phyloP scores from a whole-genome alignment of 2,888 invertebrate genomes.

The Xestia sexstrigata region DNA sequence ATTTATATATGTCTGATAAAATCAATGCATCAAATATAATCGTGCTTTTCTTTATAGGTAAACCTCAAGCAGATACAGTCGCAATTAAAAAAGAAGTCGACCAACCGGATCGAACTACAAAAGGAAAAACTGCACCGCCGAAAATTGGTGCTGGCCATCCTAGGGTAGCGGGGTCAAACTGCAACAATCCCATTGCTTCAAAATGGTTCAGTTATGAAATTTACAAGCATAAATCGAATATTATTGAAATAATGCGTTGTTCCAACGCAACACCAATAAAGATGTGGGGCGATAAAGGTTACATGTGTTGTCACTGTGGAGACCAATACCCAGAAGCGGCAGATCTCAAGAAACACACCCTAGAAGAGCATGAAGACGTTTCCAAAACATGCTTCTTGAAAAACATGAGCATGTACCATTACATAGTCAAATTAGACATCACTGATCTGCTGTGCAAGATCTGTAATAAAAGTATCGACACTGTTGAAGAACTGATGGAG shows the following conservation, averaged over 20 bases:
- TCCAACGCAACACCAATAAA: conserved; percentile 80
- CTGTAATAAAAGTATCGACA: conserved; percentile 63
- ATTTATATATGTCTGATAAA: neutral
- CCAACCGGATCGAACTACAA: neutral
- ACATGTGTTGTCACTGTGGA: conserved; percentile 75
- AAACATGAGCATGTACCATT: conserved; percentile 41
- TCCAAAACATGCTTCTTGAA: conserved; percentile 64
- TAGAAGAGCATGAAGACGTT: conserved; percentile 65
- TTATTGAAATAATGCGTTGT: conserved; percentile 71
- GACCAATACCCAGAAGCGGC: conserved; percentile 66
- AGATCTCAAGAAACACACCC: conserved; percentile 76
- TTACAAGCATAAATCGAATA: conserved; percentile 73
- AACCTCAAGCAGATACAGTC: conserved; percentile 65
- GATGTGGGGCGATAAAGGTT: conserved; percentile 71
- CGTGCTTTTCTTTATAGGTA: conserved; percentile 77
- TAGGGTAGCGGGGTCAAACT: neutral
- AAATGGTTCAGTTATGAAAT: conserved; percentile 47
- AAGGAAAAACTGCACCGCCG: neutral
- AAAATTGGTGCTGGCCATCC: conserved; percentile 35
- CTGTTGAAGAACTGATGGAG: conserved; percentile 66
- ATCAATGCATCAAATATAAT: conserved; percentile 58
- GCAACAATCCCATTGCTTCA: neutral
- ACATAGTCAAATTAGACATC: conserved; percentile 73
- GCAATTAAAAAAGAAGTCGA: conserved; percentile 22
- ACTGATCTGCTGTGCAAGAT: conserved; percentile 73